A percentile compares a stretch with the other conserved stretches of the same genome.
Evolutionary conservation across 2,113 vertebrate genomes (phyloP).

Genomic region (Pterocles orientalis): DNA sequence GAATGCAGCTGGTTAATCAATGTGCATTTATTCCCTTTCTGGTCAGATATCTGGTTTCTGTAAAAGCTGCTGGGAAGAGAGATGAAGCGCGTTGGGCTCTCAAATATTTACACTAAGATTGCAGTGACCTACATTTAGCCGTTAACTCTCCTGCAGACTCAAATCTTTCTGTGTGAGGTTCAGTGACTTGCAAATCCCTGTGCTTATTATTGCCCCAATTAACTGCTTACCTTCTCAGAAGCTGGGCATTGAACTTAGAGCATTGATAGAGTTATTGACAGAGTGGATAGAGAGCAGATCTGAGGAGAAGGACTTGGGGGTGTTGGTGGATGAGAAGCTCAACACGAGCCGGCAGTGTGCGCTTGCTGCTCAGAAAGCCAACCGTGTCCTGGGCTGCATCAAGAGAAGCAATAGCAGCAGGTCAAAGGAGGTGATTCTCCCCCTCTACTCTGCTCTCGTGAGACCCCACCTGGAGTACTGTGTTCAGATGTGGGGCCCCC

Average conservation of each 20-base stretch:
- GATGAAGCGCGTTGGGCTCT: not conserved
- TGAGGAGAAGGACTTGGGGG: too few relatives aligned
- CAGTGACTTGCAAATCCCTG: constrained; percentile 40
- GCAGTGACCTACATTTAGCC: constrained; percentile 54
- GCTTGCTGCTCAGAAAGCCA: too few relatives aligned
- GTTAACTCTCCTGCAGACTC: constrained; percentile 30
- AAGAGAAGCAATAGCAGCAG: too few relatives aligned
- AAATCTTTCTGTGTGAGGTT: constrained; percentile 1
- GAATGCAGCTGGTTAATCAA: not conserved
- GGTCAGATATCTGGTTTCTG: not conserved
- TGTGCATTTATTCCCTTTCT: not conserved
- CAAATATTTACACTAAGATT: constrained; percentile 19
- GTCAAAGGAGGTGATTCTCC: too few relatives aligned
- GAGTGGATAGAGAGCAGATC: too few relatives aligned
- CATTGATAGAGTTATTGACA: not conserved
- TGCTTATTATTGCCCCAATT: constrained; percentile 34
- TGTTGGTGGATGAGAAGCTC: too few relatives aligned
- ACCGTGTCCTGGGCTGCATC: too few relatives aligned
- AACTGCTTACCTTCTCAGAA: constrained; percentile 40
- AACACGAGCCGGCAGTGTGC: too few relatives aligned
- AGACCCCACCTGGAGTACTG: too few relatives aligned
- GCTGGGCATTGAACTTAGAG: not conserved
- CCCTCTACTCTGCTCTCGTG: too few relatives aligned
- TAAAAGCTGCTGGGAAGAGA: not conserved
- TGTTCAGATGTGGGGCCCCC: too few relatives aligned